phyloP scores from a whole-genome alignment of 2,888 invertebrate species.

The Cybosia mesomella region DNA sequence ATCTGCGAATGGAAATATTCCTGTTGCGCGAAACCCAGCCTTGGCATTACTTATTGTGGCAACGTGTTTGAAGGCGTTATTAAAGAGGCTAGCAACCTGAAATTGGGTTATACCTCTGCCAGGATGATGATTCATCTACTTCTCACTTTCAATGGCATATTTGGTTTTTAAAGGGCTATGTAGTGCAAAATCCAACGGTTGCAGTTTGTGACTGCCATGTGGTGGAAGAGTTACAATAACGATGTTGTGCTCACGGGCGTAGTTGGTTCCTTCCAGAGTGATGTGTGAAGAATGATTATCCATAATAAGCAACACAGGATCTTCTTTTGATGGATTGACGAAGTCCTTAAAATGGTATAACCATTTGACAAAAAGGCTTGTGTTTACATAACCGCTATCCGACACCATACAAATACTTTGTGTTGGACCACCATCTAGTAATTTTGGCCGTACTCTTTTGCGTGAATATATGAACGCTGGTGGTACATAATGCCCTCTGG shows the following conservation, averaged over 20 bases:
- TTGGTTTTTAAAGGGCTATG: not conserved
- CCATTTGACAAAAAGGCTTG: not conserved
- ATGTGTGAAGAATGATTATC: conserved; percentile 5
- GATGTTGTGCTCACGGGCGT: not conserved
- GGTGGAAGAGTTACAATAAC: not conserved
- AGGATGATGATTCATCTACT: conserved; percentile 4
- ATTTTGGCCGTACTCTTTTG: not conserved
- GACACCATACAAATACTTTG: conserved; percentile 12
- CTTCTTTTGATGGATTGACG: not conserved
- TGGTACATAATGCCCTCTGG: not conserved
- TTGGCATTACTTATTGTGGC: conserved; percentile 12
- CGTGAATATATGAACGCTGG: conserved; percentile 7
- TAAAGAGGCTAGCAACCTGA: conserved; percentile 1
- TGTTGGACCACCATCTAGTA: not conserved
- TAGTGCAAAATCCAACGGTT: not conserved
- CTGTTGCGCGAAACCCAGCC: conserved; percentile 7
- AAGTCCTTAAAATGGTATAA: conserved; percentile 7
- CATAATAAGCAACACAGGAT: not conserved
- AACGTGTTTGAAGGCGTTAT: conserved; percentile 10
- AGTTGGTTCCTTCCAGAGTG: not conserved
- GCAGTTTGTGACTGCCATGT: not conserved
- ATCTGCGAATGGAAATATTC: not conserved
- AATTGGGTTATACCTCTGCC: conserved; percentile 4
- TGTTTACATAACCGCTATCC: conserved; percentile 5
- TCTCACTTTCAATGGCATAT: not conserved